Base-by-base conservation (phyloP, 2,888 invertebrate genomes). In the Morpho achilles region DNA sequence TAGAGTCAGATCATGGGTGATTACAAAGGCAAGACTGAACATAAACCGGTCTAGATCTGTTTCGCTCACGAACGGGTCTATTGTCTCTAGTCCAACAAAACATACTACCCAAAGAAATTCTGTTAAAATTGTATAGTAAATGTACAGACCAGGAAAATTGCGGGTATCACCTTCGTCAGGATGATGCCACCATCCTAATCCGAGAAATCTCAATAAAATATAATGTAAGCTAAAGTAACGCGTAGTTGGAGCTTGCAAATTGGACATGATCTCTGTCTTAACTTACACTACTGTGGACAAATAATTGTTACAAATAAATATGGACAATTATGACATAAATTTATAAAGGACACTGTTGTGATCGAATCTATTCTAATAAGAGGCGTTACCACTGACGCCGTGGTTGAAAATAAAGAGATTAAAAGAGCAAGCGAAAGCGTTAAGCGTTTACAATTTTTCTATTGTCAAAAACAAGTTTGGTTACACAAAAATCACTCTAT, bases 171-270 rank as follows among this genome's bases (percentile, higher is more conserved):
- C 69, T 71, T 88, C 81, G 58, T 89, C 87, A 0, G 90, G 88
- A 53, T 84, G 80, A 64, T 90, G 90, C 89, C 89, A 90, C 90
- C 89, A 89, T 32, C 90, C 90, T 1, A 90, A 66, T 0, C 89
- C 89, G 5, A 89, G 70, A 54, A 82, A 79, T 54, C 90, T 76
- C 5, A 90, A 64, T 23, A 90, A 70, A n/a, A 66, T 59, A 60
- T 73, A 90, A 64, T 90, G 89, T 42, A 83, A 67, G 16, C 70
- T 70, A 65, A 90, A 90, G 64, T 85, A 89, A 22, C 78, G 76
- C 39, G 60, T 77, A 0, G 87, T 86, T 16, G 77, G 78, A 53
- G 40, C 22, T 22, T 5, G 8, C 23, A 9, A 42, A 10, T 64
- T 57, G 40, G 41, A 40, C 42, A 63, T 55, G 65, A 59, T 66